These are phyloP conservation scores for Ciconia boyciana DNA, from an alignment of 2,113 vertebrate genomes.

Conservation along the genomic window DNA sequence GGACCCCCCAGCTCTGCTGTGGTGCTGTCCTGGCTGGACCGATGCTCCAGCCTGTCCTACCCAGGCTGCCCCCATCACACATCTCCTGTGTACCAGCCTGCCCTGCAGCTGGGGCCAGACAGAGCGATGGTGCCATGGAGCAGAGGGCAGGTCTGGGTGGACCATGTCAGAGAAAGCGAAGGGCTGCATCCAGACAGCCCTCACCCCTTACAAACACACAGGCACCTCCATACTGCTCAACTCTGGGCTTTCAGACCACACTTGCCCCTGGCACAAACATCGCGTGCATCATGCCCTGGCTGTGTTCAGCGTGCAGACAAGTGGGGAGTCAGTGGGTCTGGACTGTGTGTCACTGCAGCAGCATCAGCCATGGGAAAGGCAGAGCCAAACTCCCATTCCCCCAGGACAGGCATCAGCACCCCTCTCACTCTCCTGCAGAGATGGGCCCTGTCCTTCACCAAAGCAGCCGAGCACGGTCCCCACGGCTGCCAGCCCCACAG, in stretches of 20 bases:
- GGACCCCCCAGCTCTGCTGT: neutral
- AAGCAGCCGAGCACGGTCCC: rapidly evolving
- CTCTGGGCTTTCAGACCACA: neutral
- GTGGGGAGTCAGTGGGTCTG: neutral
- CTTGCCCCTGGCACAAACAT: neutral
- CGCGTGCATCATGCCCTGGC: neutral
- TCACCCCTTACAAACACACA: neutral
- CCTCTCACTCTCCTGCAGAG: neutral
- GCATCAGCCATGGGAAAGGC: neutral
- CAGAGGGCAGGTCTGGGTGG: neutral
- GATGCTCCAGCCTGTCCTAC: neutral
- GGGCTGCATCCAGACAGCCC: neutral
- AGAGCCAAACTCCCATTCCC: neutral
- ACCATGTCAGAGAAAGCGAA: too few relatives aligned
- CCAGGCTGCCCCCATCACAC: neutral
- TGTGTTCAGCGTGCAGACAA: rapidly evolving
- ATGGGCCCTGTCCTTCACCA: rapidly evolving
- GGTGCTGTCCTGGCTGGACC: neutral
- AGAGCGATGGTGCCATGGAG: rapidly evolving
- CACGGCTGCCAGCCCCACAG: neutral
- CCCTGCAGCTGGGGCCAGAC: neutral
- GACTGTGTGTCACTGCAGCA: rapidly evolving
- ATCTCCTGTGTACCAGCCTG: neutral
- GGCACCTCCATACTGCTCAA: neutral
- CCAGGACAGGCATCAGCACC: neutral